Evolutionary conservation across 1,140 invertebrate genomes (phyloP).

Genomic region (Penaeus vannamei): DNA sequence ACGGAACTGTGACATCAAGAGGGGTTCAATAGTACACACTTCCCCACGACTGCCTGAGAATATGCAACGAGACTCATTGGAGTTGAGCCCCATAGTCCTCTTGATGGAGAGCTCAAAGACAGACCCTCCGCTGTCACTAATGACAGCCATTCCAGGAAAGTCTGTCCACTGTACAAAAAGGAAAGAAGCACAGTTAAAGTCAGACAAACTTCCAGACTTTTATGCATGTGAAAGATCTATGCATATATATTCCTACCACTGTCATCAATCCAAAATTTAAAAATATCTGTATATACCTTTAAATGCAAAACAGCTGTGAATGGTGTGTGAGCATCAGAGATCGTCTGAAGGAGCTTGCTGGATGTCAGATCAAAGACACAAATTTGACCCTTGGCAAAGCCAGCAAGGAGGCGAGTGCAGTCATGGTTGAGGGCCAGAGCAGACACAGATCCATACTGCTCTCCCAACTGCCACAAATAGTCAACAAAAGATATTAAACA

Average conservation of each 20-base stretch:
- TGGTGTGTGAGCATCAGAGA: conserved; percentile 89
- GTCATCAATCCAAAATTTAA: neutral
- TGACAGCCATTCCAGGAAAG: conserved; percentile 83
- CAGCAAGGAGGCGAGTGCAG: conserved; percentile 86
- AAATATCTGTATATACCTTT: conserved; percentile 75
- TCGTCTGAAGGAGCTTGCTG: conserved; percentile 84
- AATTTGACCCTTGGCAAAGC: conserved; percentile 89
- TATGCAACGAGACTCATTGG: conserved; percentile 83
- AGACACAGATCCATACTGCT: conserved; percentile 81
- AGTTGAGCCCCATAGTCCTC: conserved; percentile 88
- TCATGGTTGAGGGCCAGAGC: conserved; percentile 89
- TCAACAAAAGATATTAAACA: neutral
- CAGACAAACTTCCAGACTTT: neutral
- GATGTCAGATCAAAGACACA: conserved; percentile 85
- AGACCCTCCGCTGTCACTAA: conserved; percentile 96
- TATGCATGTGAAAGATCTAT: too few relatives aligned
- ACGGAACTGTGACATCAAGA: conserved; percentile 79
- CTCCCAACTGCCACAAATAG: conserved; percentile 70
- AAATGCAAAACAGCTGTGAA: conserved; percentile 90
- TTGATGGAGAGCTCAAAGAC: conserved; percentile 96
- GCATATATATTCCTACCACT: too few relatives aligned
- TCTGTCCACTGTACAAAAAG: conserved; percentile 80
- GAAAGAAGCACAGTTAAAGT: conserved; percentile 10
- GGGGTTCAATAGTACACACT: conserved; percentile 90
- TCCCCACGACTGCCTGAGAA: conserved; percentile 88